phyloP scores from a whole-genome alignment of 2,888 invertebrate genomes.

The Macrophya alboannulata region DNA sequence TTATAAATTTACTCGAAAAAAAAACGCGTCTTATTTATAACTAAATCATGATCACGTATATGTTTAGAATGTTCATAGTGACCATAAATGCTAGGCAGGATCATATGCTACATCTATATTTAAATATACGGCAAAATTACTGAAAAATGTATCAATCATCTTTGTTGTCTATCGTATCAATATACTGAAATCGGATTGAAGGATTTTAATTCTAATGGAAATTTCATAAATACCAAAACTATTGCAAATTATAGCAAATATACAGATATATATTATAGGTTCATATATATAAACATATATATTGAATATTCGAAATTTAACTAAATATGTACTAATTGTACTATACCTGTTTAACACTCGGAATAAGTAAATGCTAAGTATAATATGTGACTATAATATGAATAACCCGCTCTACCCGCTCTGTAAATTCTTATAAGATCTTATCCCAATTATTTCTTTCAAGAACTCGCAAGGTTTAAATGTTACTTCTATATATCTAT shows the following conservation, averaged over 20 bases:
- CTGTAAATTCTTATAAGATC: constrained; percentile 7
- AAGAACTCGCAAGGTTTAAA: background rate
- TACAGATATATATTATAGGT: background rate
- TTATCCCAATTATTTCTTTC: constrained; percentile 21
- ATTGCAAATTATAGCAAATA: constrained; percentile 17
- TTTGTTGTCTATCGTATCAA: background rate
- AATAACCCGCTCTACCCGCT: background rate
- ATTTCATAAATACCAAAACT: background rate
- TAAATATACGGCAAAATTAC: background rate
- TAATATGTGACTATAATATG: background rate
- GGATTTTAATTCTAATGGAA: background rate
- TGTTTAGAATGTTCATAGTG: background rate
- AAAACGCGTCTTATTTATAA: constrained; percentile 30
- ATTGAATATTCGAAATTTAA: constrained; percentile 46
- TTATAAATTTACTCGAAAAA: constrained; percentile 22
- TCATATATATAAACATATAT: background rate
- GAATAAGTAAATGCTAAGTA: constrained; percentile 29
- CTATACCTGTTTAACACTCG: constrained; percentile 2
- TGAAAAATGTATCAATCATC: background rate
- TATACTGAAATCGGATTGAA: constrained; percentile 6
- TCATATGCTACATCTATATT: background rate
- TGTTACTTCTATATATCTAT: background rate
- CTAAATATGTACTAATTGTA: constrained; percentile 23
- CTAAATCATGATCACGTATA: constrained; percentile 7
- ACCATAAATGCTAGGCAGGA: background rate